Evolutionary conservation across 2,797 vertebrate genomes (phyloP).

Genomic region (Pseudotriccus pelzelni): DNA sequence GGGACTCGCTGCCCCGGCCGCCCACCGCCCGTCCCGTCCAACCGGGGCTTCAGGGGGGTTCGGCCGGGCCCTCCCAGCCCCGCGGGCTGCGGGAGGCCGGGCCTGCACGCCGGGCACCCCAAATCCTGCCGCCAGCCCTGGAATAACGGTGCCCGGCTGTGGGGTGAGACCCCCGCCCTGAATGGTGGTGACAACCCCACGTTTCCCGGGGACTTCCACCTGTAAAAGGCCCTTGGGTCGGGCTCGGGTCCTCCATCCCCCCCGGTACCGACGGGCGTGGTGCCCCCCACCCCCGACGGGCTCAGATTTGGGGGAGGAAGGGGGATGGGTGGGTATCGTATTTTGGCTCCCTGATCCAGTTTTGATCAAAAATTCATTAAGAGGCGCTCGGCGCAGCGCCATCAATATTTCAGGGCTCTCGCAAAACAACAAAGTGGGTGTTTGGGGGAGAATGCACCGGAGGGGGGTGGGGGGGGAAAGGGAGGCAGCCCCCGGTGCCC

Average conservation of each 20-base stretch:
- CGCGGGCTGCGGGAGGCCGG: not conserved
- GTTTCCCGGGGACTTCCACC: no score
- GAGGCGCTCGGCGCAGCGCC: not conserved
- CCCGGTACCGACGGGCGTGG: not conserved
- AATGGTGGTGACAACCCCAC: not conserved
- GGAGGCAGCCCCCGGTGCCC: not conserved
- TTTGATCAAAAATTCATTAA: slow-evolving; percentile 60
- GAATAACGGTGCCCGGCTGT: not conserved
- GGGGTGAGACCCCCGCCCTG: not conserved
- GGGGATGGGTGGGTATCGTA: no score
- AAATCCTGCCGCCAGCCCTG: not conserved
- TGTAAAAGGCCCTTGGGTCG: not conserved
- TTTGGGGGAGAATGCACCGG: not conserved
- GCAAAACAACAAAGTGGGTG: slow-evolving; percentile 19
- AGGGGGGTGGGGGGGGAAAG: no score
- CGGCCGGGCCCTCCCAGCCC: not conserved
- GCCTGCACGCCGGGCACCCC: not conserved
- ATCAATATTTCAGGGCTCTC: slow-evolving; percentile 49
- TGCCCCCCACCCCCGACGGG: not conserved
- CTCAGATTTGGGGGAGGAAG: not conserved
- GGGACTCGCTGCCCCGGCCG: not conserved
- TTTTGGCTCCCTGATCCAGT: slow-evolving; percentile 7
- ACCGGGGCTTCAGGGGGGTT: not conserved
- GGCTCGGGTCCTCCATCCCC: not conserved
- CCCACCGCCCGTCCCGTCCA: not conserved